phyloP scores from a whole-genome alignment of 2,113 vertebrate species.

The Ptyas mucosa region DNA sequence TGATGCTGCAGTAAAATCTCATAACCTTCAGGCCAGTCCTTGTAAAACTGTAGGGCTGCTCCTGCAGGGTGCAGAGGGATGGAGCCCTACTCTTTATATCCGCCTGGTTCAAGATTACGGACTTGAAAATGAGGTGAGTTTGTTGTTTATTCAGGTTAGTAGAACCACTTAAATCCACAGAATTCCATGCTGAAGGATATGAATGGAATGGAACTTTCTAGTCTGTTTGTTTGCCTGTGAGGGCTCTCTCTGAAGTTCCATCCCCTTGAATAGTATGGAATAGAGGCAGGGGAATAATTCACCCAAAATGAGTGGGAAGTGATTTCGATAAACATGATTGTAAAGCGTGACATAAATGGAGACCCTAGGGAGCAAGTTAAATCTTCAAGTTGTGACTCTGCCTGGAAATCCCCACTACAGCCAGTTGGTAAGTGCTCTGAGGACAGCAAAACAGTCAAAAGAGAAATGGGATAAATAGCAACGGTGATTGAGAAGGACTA shows the following conservation, averaged over 20 bases:
- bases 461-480: neutral
- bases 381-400: neutral
- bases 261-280: neutral
- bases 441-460: neutral
- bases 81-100: slow-evolving; percentile 94
- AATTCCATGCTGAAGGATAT: fast-evolving
- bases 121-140: slow-evolving; percentile 86
- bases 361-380: neutral
- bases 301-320: neutral
- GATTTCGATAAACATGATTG: neutral
- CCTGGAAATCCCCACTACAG: neutral
- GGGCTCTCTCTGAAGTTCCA: neutral
- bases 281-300: neutral
- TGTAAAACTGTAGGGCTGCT: slow-evolving; percentile 83
- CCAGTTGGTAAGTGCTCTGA: neutral
- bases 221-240: neutral
- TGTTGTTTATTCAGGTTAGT: neutral
- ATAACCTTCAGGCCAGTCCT: slow-evolving; percentile 73
- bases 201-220: neutral
- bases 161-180: neutral
- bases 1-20: slow-evolving; percentile 75
- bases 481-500: neutral
- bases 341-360: neutral
- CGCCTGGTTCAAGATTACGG: slow-evolving; percentile 95
- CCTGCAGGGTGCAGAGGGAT: slow-evolving; percentile 87